phyloP scores from a whole-genome alignment of 2,113 vertebrate genomes.

The Lipophrys pholis region DNA sequence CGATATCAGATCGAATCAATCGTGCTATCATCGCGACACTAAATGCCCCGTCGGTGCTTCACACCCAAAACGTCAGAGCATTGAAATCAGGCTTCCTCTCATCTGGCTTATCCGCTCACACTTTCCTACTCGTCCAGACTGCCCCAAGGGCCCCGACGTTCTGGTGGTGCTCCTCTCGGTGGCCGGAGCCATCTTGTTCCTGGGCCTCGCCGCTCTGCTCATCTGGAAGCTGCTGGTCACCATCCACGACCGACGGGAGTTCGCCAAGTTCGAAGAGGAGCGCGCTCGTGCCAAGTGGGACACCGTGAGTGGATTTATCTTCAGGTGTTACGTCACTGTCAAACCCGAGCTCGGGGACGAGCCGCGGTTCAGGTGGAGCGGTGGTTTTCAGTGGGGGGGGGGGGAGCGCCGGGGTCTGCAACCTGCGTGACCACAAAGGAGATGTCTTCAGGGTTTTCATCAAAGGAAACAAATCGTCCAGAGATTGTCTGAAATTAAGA shows the following conservation, averaged over 20 bases:
- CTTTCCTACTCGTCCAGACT: constrained; percentile 83
- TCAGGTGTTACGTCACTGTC: neutral
- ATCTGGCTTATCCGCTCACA: neutral
- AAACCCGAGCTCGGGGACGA: too few species aligned
- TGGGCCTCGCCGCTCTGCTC: constrained; percentile 90
- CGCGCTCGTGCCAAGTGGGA: constrained; percentile 95
- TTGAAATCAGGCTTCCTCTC: constrained; percentile 28
- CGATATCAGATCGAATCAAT: too few species aligned
- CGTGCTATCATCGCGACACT: too few species aligned
- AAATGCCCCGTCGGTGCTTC: too few species aligned
- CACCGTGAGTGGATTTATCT: constrained; percentile 84
- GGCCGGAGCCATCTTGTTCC: constrained; percentile 92
- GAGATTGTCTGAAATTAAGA: too few species aligned
- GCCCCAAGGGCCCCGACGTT: constrained; percentile 91
- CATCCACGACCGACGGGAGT: constrained; percentile 95
- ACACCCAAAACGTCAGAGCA: too few species aligned
- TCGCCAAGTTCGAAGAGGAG: constrained; percentile 96
- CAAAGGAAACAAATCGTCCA: too few species aligned
- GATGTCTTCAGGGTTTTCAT: too few species aligned
- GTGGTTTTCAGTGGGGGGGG: too few species aligned
- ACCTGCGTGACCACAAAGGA: too few species aligned
- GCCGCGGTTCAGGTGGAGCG: too few species aligned
- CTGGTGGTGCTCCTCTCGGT: constrained; percentile 93
- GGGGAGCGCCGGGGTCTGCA: too few species aligned
- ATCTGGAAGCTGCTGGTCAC: constrained; percentile 98